phyloP scores from a whole-genome alignment of 2,888 invertebrate species.

The Platerodrilus igneus region DNA sequence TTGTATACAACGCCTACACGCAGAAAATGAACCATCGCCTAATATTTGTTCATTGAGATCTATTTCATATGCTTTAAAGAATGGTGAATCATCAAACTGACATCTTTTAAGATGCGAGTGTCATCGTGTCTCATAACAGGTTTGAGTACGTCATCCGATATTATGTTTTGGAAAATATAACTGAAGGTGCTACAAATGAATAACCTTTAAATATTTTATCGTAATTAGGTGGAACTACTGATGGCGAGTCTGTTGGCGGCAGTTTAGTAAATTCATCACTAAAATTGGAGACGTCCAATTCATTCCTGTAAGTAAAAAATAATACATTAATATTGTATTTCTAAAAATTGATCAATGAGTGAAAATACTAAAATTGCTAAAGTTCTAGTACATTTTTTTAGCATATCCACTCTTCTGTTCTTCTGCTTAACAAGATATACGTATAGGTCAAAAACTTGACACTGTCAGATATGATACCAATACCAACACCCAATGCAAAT shows the following conservation, averaged over 20 bases:
- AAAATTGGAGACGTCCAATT: slow-evolving; percentile 93
- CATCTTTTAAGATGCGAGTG: slow-evolving; percentile 35
- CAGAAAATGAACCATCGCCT: slow-evolving; percentile 86
- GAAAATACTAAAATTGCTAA: too few relatives aligned
- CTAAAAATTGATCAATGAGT: too few relatives aligned
- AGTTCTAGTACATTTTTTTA: too few relatives aligned
- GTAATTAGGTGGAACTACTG: slow-evolving; percentile 77
- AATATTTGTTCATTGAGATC: slow-evolving; percentile 64
- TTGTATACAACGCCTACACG: slow-evolving; percentile 77
- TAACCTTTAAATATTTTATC: slow-evolving; percentile 90
- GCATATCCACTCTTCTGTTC: too few relatives aligned
- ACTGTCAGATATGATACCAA: too few relatives aligned
- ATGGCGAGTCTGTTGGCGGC: slow-evolving; percentile 87
- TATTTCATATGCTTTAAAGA: slow-evolving; percentile 80
- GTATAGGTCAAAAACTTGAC: too few relatives aligned
- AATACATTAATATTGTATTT: too few relatives aligned
- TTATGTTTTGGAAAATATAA: slow-evolving; percentile 76
- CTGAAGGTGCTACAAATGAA: slow-evolving; percentile 91
- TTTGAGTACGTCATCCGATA: slow-evolving; percentile 68
- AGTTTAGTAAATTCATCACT: slow-evolving; percentile 94
- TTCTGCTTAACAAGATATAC: too few relatives aligned
- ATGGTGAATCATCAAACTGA: slow-evolving; percentile 62
- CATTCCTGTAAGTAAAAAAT: slow-evolving; percentile 51
- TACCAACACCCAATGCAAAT: too few relatives aligned
- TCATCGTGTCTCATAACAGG: slow-evolving; percentile 52